A percentile compares a stretch with the other conserved stretches of the same genome.
These are phyloP conservation scores for Yoshiicerus persimilis DNA, from an alignment of 1,140 invertebrate genomes.

Conservation along the genomic window DNA sequence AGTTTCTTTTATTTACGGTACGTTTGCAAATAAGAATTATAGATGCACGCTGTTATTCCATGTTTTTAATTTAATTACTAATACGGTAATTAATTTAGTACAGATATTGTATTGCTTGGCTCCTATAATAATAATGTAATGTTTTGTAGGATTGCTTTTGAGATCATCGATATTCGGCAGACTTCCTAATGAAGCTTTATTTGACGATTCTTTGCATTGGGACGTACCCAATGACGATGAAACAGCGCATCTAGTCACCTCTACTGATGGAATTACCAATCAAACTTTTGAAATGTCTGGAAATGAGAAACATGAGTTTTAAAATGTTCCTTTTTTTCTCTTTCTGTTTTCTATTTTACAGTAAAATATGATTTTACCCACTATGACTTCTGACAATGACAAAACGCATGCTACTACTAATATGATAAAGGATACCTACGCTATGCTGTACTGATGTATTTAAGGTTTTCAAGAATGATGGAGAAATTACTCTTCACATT, in stretches of 20 bases:
- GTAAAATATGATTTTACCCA: not conserved
- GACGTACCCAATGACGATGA: constrained; percentile 52
- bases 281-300: not conserved
- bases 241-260: not conserved
- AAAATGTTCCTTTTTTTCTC: not conserved
- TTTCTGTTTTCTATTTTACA: not conserved
- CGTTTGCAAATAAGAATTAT: too few species aligned
- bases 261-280: not conserved
- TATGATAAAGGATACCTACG: too few species aligned
- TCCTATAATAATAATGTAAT: too few species aligned
- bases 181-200: constrained; percentile 55
- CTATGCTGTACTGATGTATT: too few species aligned
- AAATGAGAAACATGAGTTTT: not conserved
- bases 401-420: too few species aligned
- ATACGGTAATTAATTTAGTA: too few species aligned
- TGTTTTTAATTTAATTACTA: too few species aligned
- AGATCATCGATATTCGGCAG: constrained; percentile 54
- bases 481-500: too few species aligned
- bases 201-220: constrained; percentile 57
- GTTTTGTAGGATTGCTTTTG: constrained; percentile 54
- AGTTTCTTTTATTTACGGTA: not conserved
- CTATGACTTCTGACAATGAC: not conserved
- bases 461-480: too few species aligned
- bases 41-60: too few species aligned
- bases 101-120: too few species aligned